Evolutionary conservation across 2,113 vertebrate genomes (phyloP).

Genomic region (Tyrannus savana): DNA sequence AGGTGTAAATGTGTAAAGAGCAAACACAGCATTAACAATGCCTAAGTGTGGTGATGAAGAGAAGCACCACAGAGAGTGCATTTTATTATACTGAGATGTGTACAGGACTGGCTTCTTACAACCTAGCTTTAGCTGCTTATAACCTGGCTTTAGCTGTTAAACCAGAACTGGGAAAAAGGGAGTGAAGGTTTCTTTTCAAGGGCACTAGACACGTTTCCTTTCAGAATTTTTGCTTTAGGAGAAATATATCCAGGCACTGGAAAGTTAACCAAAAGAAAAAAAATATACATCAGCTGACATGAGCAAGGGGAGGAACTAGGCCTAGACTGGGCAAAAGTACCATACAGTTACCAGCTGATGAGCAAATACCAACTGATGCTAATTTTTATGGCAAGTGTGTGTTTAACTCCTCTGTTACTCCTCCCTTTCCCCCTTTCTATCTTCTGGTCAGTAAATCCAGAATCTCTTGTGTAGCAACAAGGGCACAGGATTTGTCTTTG

Average conservation of each 20-base stretch:
- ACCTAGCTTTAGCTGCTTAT: background rate
- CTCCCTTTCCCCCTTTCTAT: background rate
- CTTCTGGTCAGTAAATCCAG: background rate
- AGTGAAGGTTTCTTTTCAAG: background rate
- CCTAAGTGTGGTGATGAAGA: background rate
- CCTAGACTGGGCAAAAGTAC: background rate
- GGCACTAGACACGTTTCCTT: background rate
- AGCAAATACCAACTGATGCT: background rate
- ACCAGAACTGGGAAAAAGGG: background rate
- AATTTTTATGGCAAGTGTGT: background rate
- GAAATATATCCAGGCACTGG: background rate
- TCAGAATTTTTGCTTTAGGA: background rate
- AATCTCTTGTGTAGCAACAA: background rate
- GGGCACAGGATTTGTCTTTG: background rate
- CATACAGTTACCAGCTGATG: background rate
- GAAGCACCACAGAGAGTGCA: background rate
- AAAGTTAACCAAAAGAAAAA: background rate
- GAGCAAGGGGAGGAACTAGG: background rate
- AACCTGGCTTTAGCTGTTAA: background rate
- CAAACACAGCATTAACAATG: background rate
- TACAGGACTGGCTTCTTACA: background rate
- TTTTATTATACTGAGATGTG: background rate
- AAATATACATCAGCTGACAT: background rate
- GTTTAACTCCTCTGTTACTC: background rate
- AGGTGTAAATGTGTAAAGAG: background rate